Conservation (phyloP, 2,888 invertebrate genomes). For the Lumbricus terrestris region DNA sequence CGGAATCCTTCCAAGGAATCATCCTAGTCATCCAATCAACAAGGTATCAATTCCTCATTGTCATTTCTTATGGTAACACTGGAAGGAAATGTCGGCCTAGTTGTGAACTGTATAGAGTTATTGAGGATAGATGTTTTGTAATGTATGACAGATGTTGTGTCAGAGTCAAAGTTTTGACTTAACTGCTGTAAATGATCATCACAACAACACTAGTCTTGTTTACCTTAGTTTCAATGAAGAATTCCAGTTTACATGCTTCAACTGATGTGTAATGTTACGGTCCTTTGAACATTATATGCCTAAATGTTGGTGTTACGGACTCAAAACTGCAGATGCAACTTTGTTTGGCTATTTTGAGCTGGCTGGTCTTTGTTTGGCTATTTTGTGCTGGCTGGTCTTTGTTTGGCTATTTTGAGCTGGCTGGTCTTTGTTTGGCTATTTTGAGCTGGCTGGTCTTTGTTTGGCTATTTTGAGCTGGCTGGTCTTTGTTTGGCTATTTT, state of each 20-base stretch:
- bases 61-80: neutral
- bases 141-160: too few relatives aligned
- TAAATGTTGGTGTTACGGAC: neutral
- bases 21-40: neutral
- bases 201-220: neutral
- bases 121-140: neutral
- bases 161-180: neutral
- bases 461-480: neutral
- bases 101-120: too few relatives aligned
- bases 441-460: too few relatives aligned
- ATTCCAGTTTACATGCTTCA: neutral
- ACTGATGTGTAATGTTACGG: neutral
- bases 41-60: neutral
- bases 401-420: neutral
- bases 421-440: too few relatives aligned
- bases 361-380: too few relatives aligned
- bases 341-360: neutral
- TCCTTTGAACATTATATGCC: neutral
- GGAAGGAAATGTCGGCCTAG: neutral
- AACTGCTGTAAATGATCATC: neutral
- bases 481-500: too few relatives aligned
- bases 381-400: too few relatives aligned
- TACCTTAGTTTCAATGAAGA: neutral
- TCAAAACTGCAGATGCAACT: neutral
- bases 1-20: neutral